A percentile compares a stretch with the other conserved stretches of the same genome.
These are phyloP conservation scores for Ornithorhynchus anatinus DNA, from an alignment of 2,113 vertebrate species.

Conservation along the genomic window DNA sequence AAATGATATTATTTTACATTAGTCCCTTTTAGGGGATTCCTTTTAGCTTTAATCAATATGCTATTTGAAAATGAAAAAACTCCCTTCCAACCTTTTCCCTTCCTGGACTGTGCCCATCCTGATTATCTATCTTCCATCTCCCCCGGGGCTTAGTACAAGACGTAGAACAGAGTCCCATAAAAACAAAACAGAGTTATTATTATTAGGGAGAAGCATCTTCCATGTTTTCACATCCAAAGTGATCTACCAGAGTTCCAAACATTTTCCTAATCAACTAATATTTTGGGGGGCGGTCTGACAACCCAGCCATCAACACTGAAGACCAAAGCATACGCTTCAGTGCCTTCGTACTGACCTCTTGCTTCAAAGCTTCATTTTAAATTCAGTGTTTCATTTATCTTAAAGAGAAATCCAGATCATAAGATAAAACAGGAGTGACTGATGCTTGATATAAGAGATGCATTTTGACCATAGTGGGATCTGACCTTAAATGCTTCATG, in stretches of 20 bases:
- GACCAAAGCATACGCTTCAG: background rate
- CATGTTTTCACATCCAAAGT: background rate
- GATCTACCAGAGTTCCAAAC: background rate
- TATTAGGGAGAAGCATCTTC: background rate
- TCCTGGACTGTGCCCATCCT: too few relatives aligned
- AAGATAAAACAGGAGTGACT: background rate
- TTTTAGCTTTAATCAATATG: too few relatives aligned
- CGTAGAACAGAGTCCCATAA: too few relatives aligned
- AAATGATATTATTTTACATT: too few relatives aligned
- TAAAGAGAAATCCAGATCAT: background rate
- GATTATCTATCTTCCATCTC: too few relatives aligned
- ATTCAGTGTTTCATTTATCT: background rate
- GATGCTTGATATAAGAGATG: background rate
- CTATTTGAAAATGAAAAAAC: too few relatives aligned
- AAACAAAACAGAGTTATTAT: too few relatives aligned
- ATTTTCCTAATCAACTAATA: background rate
- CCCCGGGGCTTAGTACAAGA: too few relatives aligned
- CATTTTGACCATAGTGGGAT: background rate
- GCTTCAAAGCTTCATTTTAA: constrained; percentile 5
- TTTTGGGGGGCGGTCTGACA: background rate
- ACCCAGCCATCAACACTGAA: background rate
- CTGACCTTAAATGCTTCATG: background rate
- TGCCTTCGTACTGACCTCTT: background rate
- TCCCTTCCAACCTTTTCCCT: too few relatives aligned
- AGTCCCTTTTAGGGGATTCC: too few relatives aligned